These are phyloP conservation scores for Camelus bactrianus DNA, from an alignment of 2,113 vertebrate species.

Conservation along the genomic window DNA sequence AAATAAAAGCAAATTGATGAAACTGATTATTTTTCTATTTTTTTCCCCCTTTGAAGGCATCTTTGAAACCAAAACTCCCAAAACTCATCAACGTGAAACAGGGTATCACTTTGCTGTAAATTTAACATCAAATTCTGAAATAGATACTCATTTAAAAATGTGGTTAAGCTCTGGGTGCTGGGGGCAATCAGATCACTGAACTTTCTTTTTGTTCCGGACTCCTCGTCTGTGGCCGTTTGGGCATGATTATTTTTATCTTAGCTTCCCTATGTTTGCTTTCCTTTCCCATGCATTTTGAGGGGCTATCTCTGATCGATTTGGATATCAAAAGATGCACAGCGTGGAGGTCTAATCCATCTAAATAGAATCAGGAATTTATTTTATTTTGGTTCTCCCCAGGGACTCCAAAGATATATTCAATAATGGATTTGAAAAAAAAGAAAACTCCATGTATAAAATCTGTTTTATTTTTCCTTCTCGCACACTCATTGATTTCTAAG, in stretches of 20 bases:
- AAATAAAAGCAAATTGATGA: slow-evolving; percentile 27
- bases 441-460: slow-evolving; percentile 78
- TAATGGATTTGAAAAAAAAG: slow-evolving; percentile 83
- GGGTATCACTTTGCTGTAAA: not conserved
- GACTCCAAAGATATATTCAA: slow-evolving; percentile 74
- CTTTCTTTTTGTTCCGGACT: slow-evolving; percentile 24
- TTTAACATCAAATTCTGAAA: slow-evolving; percentile 52
- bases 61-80: not conserved
- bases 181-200: not conserved
- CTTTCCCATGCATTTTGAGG: slow-evolving; percentile 51
- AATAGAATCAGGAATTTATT: slow-evolving; percentile 79
- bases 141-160: not conserved
- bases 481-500: slow-evolving; percentile 85
- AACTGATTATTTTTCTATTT: not conserved
- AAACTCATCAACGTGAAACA: not conserved
- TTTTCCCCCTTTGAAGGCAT: not conserved
- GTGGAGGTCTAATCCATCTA: slow-evolving; percentile 73
- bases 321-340: slow-evolving; percentile 47
- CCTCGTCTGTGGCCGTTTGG: slow-evolving; percentile 56
- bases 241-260: slow-evolving; percentile 74
- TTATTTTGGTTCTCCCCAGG: slow-evolving; percentile 74
- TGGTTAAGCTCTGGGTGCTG: not conserved
- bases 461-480: slow-evolving; percentile 81
- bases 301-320: slow-evolving; percentile 75
- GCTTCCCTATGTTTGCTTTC: slow-evolving; percentile 63